Conservation (phyloP, 2,113 vertebrate species). For the Bombycilla garrulus region DNA sequence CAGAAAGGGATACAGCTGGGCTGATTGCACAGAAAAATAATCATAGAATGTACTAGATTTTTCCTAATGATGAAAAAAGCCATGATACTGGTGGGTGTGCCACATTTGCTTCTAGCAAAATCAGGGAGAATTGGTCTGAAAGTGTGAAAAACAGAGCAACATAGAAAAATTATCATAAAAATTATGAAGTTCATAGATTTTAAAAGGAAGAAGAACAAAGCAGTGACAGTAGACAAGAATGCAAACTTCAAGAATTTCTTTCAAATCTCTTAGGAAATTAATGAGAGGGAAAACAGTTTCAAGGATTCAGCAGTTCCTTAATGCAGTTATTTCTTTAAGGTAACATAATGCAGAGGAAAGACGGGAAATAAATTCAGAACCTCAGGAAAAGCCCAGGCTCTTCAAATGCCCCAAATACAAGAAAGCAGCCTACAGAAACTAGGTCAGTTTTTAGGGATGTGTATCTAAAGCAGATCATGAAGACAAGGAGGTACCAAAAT, state of each 20-base stretch:
- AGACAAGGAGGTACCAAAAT: neutral
- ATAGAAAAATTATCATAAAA: neutral
- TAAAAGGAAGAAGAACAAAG: neutral
- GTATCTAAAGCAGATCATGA: neutral
- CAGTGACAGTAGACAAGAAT: neutral
- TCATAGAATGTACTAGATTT: neutral
- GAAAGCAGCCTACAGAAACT: neutral
- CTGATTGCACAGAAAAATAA: neutral
- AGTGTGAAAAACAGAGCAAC: neutral
- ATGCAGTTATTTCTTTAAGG: neutral
- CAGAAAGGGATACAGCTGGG: neutral
- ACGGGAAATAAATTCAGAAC: neutral
- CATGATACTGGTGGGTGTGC: neutral
- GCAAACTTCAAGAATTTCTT: neutral
- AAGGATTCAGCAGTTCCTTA: neutral
- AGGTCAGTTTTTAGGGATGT: neutral
- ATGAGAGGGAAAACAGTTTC: neutral
- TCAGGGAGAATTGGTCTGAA: neutral
- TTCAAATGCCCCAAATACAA: neutral
- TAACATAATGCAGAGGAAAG: neutral
- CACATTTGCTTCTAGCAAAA: neutral
- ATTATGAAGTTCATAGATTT: neutral
- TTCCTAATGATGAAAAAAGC: neutral
- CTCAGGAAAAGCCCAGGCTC: neutral
- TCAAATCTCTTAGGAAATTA: neutral